Evolutionary conservation across 2,888 invertebrate genomes (phyloP).

Genomic region (Cephus pygmeus): DNA sequence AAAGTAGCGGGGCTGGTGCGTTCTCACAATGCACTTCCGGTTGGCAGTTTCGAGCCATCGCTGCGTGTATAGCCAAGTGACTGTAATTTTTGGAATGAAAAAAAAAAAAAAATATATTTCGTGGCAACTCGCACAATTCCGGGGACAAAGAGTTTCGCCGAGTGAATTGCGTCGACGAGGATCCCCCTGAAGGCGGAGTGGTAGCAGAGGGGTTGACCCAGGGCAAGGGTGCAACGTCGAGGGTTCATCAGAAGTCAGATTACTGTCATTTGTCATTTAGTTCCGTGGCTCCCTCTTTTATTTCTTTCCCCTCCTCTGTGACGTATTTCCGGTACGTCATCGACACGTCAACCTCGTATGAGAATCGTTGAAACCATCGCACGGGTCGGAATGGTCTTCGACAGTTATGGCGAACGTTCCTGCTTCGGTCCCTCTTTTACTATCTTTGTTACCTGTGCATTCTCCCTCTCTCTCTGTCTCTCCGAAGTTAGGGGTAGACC

Average conservation of each 20-base stretch:
- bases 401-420: neutral
- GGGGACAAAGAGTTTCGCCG: neutral
- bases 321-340: neutral
- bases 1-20: neutral
- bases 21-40: neutral
- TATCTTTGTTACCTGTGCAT: no score
- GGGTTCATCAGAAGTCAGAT: neutral
- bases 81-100: neutral
- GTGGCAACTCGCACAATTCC: neutral
- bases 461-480: no score
- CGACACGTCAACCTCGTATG: neutral
- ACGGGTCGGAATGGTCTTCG: neutral
- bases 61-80: neutral
- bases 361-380: neutral
- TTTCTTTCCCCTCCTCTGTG: rapidly evolving
- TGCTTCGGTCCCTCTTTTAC: no score
- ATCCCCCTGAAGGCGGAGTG: neutral
- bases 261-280: neutral
- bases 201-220: neutral
- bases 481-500: conserved; percentile 2
- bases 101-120: no score
- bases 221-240: neutral
- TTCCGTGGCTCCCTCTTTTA: neutral
- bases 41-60: neutral
- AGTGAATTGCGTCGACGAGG: neutral